These are phyloP conservation scores for Chalcosyrphus nemorum DNA, from an alignment of 2,888 invertebrate genomes.

Conservation along the genomic window DNA sequence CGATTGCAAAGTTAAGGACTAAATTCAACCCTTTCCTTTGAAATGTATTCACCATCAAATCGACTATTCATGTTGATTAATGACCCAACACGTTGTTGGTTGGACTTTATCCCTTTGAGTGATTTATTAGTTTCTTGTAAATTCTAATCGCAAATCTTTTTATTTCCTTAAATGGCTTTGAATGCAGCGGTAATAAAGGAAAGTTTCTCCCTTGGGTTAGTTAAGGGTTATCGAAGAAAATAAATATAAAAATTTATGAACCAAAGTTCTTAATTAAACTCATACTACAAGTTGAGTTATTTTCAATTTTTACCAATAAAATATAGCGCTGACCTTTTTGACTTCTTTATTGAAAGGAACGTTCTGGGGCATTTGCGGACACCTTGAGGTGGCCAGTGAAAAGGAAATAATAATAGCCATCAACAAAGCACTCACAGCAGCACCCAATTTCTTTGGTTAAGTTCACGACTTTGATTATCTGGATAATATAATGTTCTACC, in stretches of 20 bases:
- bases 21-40: background rate
- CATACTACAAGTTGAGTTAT: background rate
- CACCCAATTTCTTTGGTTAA: too few species aligned
- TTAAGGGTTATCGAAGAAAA: background rate
- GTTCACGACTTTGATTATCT: too few species aligned
- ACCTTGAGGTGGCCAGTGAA: too few species aligned
- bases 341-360: too few species aligned
- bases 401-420: too few species aligned
- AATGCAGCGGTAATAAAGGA: background rate
- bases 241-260: background rate
- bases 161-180: background rate
- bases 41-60: constrained; percentile 11
- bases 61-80: constrained; percentile 48
- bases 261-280: background rate
- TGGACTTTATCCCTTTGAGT: constrained; percentile 31
- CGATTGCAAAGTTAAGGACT: constrained; percentile 1
- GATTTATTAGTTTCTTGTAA: constrained; percentile 38
- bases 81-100: constrained; percentile 15
- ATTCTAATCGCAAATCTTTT: constrained; percentile 2
- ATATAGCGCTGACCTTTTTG: background rate
- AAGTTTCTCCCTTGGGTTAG: background rate
- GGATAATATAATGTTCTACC: too few species aligned
- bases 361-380: too few species aligned
- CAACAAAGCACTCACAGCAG: too few species aligned
- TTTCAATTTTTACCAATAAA: background rate